These are phyloP conservation scores for Sminthopsis crassicaudata DNA, from an alignment of 2,113 vertebrate genomes.

Conservation along the genomic window DNA sequence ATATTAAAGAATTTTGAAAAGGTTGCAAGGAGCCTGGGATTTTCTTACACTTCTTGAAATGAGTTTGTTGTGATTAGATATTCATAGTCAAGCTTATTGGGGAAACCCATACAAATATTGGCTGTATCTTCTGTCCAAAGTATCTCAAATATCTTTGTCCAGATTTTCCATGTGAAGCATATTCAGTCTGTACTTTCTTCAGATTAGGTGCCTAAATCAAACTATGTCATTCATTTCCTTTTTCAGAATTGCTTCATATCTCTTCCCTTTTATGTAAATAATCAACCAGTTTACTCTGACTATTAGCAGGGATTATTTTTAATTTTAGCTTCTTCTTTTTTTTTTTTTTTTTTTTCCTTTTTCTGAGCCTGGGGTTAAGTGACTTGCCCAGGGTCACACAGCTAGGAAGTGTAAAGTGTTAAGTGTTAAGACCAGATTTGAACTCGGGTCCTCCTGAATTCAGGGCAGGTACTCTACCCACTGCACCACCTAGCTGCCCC, in stretches of 20 bases:
- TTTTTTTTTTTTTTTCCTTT: too few relatives aligned
- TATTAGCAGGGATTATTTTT: conserved; percentile 2
- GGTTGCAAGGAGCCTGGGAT: background rate
- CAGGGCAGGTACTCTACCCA: too few relatives aligned
- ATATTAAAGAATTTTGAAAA: background rate
- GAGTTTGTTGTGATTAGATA: background rate
- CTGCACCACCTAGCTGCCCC: too few relatives aligned
- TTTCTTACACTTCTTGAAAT: conserved; percentile 1
- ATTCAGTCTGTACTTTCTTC: background rate
- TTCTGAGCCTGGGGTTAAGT: too few relatives aligned
- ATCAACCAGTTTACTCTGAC: conserved; percentile 19
- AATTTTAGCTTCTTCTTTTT: conserved; percentile 21
- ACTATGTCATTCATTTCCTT: background rate
- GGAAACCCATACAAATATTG: background rate
- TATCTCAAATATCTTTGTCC: background rate
- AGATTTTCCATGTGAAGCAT: background rate
- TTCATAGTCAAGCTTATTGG: background rate
- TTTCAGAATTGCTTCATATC: conserved; percentile 11
- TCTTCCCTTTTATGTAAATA: conserved; percentile 40
- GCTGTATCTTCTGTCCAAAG: background rate
- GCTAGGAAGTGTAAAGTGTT: too few relatives aligned
- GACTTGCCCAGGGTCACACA: too few relatives aligned
- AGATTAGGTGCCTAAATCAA: background rate
- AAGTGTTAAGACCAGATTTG: too few relatives aligned
- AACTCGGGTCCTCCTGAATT: too few relatives aligned